Evolutionary conservation across 2,888 invertebrate species (phyloP), one percentile per base, ranked within the genome.

Genomic region (Acrocera orbiculus): DNA sequence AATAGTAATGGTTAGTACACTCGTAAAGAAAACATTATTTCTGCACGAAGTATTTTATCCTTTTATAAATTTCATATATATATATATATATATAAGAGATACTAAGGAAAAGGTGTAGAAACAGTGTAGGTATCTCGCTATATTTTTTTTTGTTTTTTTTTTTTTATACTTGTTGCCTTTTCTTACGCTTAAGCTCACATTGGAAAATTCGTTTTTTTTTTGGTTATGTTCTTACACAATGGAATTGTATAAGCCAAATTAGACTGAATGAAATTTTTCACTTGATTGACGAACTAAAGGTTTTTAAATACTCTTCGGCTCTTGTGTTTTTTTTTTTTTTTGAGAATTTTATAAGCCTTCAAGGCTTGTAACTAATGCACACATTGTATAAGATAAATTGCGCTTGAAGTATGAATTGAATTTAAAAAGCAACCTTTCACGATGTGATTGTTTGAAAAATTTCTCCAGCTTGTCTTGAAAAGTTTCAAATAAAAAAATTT

Each of bases 111-210:
- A 32, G 32, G 27, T 26, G 27, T 32, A 15, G n/a, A n/a, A n/a
- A n/a, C n/a, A n/a, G n/a, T n/a, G n/a, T n/a, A n/a, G n/a, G n/a
- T n/a, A n/a, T n/a, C 32, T 26, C 27, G 11, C 16, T 19, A 27
- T 27, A 27, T 32, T 32, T 27, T 32, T 32, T 20, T 26, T 27
- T 27, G 27, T 32, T 26, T 32, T 32, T 32, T 17, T 15, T 16
- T 17, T 24, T 17, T 13, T 16, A 16, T 17, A 14, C 13, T 13
- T 15, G 9, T 13, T 20, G 26, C 20, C 16, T 16, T 6, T 22
- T 13, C 4, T 22, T 14, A 14, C 20, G 17, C 30, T 27, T 32
- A 27, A 27, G 26, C 15, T 20, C 26, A 14, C 32, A 15, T 27
- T 27, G 20, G 32, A 16, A 32, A 14, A 32, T 26, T 27, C 20